Evolutionary conservation across 2,888 invertebrate species (phyloP), one percentile per base, ranked within the genome.

Genomic region (Strigamia transsilvanica): DNA sequence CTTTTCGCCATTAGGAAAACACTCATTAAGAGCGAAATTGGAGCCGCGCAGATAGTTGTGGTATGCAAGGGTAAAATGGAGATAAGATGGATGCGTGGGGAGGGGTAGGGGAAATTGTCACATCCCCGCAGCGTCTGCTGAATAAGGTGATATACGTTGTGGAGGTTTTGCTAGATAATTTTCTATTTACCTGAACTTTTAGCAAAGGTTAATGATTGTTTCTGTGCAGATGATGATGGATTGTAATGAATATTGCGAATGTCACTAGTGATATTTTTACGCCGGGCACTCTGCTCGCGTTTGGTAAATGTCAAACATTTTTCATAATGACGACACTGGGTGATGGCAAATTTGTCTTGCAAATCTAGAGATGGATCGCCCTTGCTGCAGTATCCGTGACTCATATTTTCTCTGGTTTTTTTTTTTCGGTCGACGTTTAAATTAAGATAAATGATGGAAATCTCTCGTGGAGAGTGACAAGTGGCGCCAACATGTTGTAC

Each of bases 201-300:
- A 27, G 27, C 23, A 73, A 73, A 73, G 73, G 73, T 73, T 73
- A 73, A 73, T 73, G 73, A 73, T 73, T 32, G 15, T 27, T 9
- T 2, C 5, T 23, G 34, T 38, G 0, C 77, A 32, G 79, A 38
- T 10, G 23, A 46, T 80, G 51, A 80, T 80, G 80, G 80, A 80
- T 80, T 21, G 80, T 80, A 51, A 80, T 80, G 46, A 80, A 80
- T 51, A 80, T 80, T 51, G 42, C 41, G 42, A 42, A 42, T 80
- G 80, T 80, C 80, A 80, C 23, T 41, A 0, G 46, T 13, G 80
- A 80, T 80, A 32, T 73, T 73, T 56, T 73, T 73, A 73, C 9
- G 12, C 6, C 61, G 23, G 5, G 46, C 15, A 13, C 46, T 46
- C 46, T 3, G 15, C 46, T 13, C 46, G n/a, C 13, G 13, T 66